phyloP scores from a whole-genome alignment of 1,140 invertebrate species.

The Drosophila mauritiana region DNA sequence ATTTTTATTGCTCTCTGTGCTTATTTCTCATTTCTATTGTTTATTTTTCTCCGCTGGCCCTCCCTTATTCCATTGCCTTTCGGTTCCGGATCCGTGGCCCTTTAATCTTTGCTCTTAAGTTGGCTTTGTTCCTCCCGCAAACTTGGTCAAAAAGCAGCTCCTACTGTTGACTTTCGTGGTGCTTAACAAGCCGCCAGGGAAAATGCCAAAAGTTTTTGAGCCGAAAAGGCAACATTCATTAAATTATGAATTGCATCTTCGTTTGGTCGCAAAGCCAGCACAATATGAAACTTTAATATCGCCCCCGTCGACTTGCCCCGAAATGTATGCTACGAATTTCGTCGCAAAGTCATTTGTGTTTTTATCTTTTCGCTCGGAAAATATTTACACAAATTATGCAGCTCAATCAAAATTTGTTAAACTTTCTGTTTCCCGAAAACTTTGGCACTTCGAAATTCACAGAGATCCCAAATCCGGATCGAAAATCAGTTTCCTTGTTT shows the following conservation, averaged over 20 bases:
- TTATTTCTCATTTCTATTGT: slow-evolving; percentile 65
- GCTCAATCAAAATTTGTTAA: slow-evolving; percentile 35
- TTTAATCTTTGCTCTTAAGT: slow-evolving; percentile 62
- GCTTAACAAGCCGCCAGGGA: slow-evolving; percentile 47
- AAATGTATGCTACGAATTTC: slow-evolving; percentile 61
- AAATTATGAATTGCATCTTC: slow-evolving; percentile 56
- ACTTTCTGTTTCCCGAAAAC: slow-evolving; percentile 30
- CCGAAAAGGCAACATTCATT: slow-evolving; percentile 37
- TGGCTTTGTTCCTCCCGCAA: slow-evolving; percentile 48
- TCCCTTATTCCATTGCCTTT: slow-evolving; percentile 25
- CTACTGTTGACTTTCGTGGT: slow-evolving; percentile 36
- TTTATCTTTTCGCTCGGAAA: slow-evolving; percentile 24
- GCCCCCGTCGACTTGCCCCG: slow-evolving; percentile 14
- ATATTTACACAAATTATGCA: slow-evolving; percentile 40
- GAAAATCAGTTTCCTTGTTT: slow-evolving; percentile 31
- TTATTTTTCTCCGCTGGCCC: slow-evolving; percentile 47
- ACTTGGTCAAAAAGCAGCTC: slow-evolving; percentile 15
- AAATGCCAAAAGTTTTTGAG: slow-evolving; percentile 40
- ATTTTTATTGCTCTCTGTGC: slow-evolving; percentile 37
- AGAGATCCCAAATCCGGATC: slow-evolving; percentile 19
- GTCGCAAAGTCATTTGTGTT: slow-evolving; percentile 8
- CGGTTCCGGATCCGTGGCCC: slow-evolving; percentile 44
- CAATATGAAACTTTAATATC: slow-evolving; percentile 32
- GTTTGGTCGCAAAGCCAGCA: slow-evolving; percentile 9
- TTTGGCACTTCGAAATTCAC: slow-evolving; percentile 29